These are phyloP conservation scores for Nautilus pompilius DNA, from an alignment of 1,140 invertebrate genomes.

Conservation along the genomic window DNA sequence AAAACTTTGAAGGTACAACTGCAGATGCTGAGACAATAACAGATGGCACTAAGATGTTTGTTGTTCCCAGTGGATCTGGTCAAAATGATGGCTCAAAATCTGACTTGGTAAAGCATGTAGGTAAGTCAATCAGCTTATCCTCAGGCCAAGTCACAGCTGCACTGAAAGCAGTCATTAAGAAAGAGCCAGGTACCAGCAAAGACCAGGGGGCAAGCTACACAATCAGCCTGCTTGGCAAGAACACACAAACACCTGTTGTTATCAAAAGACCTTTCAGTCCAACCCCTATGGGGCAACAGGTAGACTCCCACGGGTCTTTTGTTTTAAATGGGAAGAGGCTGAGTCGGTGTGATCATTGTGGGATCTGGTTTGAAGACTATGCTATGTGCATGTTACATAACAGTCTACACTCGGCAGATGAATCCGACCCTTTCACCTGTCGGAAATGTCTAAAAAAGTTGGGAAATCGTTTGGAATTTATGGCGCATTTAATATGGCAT, in stretches of 20 bases:
- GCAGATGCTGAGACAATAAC: slow-evolving; percentile 16
- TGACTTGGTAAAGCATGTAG: too few relatives aligned
- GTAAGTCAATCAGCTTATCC: too few relatives aligned
- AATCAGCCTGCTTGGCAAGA: not conserved
- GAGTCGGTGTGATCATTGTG: slow-evolving; percentile 37
- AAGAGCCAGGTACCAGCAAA: not conserved
- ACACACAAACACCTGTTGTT: not conserved
- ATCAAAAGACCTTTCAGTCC: not conserved
- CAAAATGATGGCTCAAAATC: too few relatives aligned
- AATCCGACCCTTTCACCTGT: slow-evolving; percentile 38
- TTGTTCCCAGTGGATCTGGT: slow-evolving; percentile 17
- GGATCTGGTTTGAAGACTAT: slow-evolving; percentile 44
- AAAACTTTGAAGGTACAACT: too few relatives aligned
- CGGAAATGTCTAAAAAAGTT: slow-evolving; percentile 40
- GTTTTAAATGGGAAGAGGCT: slow-evolving; percentile 19
- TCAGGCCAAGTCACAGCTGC: too few relatives aligned
- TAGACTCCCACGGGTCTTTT: not conserved
- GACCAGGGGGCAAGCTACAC: not conserved
- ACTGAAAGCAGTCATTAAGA: not conserved
- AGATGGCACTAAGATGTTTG: slow-evolving; percentile 31
- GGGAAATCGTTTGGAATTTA: slow-evolving; percentile 58
- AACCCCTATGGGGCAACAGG: not conserved
- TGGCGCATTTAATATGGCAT: slow-evolving; percentile 72
- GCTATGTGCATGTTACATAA: slow-evolving; percentile 41
- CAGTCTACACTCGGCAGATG: slow-evolving; percentile 38